Evolutionary conservation across 2,113 vertebrate species (phyloP).

Genomic region (Leptobrachium leishanense): DNA sequence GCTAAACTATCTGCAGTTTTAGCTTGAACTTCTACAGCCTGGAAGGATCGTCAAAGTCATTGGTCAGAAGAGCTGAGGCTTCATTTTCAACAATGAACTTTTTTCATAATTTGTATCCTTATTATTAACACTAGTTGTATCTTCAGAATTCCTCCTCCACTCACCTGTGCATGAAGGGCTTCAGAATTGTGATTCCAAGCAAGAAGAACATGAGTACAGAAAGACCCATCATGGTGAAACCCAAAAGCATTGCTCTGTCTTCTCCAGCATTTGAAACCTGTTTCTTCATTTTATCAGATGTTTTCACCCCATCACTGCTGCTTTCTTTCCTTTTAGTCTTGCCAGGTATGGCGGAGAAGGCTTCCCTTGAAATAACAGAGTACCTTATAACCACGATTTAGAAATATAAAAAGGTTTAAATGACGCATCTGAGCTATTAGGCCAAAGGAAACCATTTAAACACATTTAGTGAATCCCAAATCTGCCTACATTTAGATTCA

Average conservation of each 20-base stretch:
- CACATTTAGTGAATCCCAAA: too few species aligned
- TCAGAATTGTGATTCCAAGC: conserved; percentile 70
- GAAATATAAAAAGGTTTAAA: too few species aligned
- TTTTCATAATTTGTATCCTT: too few species aligned
- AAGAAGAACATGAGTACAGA: conserved; percentile 80
- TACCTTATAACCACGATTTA: not conserved
- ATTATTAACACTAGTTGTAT: too few species aligned
- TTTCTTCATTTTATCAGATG: conserved; percentile 53
- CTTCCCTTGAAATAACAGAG: conserved; percentile 59
- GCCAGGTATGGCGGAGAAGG: conserved; percentile 33
- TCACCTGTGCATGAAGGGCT: conserved; percentile 76
- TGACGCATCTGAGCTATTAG: too few species aligned
- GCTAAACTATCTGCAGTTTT: too few species aligned
- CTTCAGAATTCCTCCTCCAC: not conserved
- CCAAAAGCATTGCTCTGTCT: conserved; percentile 75
- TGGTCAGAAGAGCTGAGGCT: too few species aligned
- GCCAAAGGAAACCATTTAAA: too few species aligned
- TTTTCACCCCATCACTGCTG: conserved; percentile 45
- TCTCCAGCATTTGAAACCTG: conserved; percentile 72
- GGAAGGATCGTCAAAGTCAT: too few species aligned
- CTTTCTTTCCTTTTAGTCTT: conserved; percentile 53
- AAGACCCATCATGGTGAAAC: conserved; percentile 77
- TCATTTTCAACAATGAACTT: too few species aligned
- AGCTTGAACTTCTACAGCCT: too few species aligned
- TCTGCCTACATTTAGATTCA: too few species aligned